Evolutionary conservation across 2,888 invertebrate species (phyloP), one percentile per base, ranked within the genome.

Genomic region (Melipona bicolor): DNA sequence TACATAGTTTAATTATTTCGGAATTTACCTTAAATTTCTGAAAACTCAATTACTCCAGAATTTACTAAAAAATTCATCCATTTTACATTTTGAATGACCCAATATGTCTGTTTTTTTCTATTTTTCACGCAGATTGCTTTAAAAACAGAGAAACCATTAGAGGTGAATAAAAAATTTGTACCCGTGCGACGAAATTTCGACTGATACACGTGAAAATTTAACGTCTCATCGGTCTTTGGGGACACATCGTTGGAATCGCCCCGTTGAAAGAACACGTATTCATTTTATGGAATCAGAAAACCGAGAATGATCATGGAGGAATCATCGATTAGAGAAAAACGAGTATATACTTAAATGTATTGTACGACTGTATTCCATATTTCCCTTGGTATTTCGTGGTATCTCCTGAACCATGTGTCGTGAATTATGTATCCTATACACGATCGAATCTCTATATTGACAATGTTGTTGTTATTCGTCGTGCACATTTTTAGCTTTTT

Each of bases 361-460:
- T 9, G 61, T 32, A 61, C 15, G 24, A 32, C 11, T 15, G 5
- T 15, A 19, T 32, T 56, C n/a, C n/a, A n/a, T n/a, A n/a, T 52
- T 59, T 43, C 49, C 27, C 54, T 54, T 54, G 21, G 19, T 49
- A 61, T 9, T 56, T 70, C 56, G 13, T 79, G 11, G 43, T 70
- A 59, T 43, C n/a, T n/a, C 19, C 21, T 27, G 15, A 27, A 11
- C n/a, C 54, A 56, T 32, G 36, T n/a, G n/a, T 36, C 56, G 56
- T 49, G 69, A 24, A 36, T n/a, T 19, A 21, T 32, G 50, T 27
- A 50, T 54, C 24, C 52, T 59, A 73, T 73, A 54, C 19, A 70
- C n/a, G 32, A 64, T n/a, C 27, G 49, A 61, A 71, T 75, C 59
- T 81, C n/a, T 49, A 65, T 77, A 77, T 52, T 43, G 65, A 17